Conservation (phyloP, 2,797 vertebrate genomes). For the Alauda arvensis region DNA sequence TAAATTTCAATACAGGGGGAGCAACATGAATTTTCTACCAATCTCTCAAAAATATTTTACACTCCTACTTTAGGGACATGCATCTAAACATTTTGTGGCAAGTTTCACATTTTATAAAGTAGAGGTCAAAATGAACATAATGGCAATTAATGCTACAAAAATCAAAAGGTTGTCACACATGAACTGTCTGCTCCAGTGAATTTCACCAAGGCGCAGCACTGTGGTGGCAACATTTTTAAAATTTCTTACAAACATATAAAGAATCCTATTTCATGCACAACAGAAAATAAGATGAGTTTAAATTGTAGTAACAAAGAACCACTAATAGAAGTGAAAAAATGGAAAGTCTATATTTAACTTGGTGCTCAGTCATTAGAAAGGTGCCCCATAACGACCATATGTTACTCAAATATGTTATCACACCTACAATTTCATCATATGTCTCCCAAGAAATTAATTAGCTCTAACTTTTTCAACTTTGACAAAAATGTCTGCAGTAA, state of each 20-base stretch:
- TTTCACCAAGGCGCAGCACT: not conserved
- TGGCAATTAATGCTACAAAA: not conserved
- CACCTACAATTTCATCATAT: constrained; percentile 81
- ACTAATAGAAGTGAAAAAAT: constrained; percentile 64
- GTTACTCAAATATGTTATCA: constrained; percentile 83
- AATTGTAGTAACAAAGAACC: constrained; percentile 67
- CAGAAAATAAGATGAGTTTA: constrained; percentile 45
- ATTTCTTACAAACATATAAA: constrained; percentile 35
- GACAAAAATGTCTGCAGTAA: constrained; percentile 79
- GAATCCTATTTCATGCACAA: not conserved
- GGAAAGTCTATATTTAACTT: constrained; percentile 75
- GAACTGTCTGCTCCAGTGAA: not conserved
- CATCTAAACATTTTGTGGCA: not conserved
- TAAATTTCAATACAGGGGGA: not conserved
- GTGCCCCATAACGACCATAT: constrained; percentile 80
- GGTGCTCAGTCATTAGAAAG: constrained; percentile 79
- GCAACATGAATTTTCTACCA: not conserved
- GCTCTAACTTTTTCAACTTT: constrained; percentile 82
- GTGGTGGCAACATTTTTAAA: not conserved
- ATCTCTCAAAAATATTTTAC: not conserved
- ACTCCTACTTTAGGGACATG: not conserved
- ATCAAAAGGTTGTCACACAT: not conserved
- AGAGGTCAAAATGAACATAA: not conserved
- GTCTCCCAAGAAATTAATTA: constrained; percentile 84
- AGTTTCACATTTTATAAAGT: not conserved